phyloP scores from a whole-genome alignment of 2,888 invertebrate genomes.

The Apamea monoglypha region DNA sequence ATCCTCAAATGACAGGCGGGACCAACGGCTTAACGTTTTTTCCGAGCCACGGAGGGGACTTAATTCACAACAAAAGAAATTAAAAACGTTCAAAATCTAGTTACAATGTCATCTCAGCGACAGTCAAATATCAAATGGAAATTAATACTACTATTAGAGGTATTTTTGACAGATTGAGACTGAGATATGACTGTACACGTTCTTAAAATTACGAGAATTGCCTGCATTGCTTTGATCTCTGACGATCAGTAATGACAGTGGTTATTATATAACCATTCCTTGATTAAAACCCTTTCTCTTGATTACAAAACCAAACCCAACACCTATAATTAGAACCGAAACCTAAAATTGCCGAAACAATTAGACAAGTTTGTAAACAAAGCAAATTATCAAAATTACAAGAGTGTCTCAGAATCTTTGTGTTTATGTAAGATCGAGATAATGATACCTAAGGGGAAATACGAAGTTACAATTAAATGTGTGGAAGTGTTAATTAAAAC shows the following conservation, averaged over 20 bases:
- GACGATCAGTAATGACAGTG: too few relatives aligned
- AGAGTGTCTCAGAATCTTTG: slow-evolving; percentile 47
- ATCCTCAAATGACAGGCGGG: too few relatives aligned
- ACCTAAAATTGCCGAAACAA: slow-evolving; percentile 53
- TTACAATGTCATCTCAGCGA: too few relatives aligned
- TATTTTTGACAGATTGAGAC: background rate
- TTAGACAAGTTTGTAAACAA: slow-evolving; percentile 53
- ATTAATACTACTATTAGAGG: too few relatives aligned
- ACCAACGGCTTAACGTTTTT: too few relatives aligned
- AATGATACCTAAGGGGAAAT: slow-evolving; percentile 18
- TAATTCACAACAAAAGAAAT: too few relatives aligned
- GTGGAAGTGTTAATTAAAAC: slow-evolving; percentile 41
- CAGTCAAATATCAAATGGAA: too few relatives aligned
- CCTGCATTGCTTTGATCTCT: too few relatives aligned
- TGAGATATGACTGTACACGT: background rate
- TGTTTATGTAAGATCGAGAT: slow-evolving; percentile 44
- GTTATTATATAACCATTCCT: slow-evolving; percentile 7
- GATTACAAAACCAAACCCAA: slow-evolving; percentile 29
- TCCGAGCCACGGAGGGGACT: too few relatives aligned
- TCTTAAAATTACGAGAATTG: too few relatives aligned
- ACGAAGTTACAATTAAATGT: slow-evolving; percentile 23
- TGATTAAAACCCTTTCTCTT: slow-evolving; percentile 11
- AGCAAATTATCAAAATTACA: slow-evolving; percentile 34
- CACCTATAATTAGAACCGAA: slow-evolving; percentile 44
- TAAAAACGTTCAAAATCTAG: too few relatives aligned